phyloP scores from a whole-genome alignment of 2,797 vertebrate species.

The Podarcis siculus region DNA sequence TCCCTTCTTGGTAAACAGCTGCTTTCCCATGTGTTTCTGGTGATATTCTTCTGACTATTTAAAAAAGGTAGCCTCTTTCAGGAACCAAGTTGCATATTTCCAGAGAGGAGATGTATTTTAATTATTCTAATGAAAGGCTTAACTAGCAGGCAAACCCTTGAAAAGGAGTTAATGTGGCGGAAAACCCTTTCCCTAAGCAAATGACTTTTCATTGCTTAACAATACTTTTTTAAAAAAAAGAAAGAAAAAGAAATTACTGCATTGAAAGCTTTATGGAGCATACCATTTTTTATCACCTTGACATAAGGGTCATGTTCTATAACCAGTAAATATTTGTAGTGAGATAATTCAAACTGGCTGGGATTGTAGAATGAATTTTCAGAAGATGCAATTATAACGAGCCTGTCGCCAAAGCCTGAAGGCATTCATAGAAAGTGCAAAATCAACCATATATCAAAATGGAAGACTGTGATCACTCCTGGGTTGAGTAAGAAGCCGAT shows the following conservation, averaged over 20 bases:
- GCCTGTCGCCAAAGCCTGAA: not conserved
- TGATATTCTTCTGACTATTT: not conserved
- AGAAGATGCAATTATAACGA: slow-evolving; percentile 45
- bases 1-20: not conserved
- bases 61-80: slow-evolving; percentile 39
- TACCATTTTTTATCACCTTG: slow-evolving; percentile 24
- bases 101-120: slow-evolving; percentile 73
- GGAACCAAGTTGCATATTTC: slow-evolving; percentile 57
- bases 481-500: not conserved
- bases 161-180: slow-evolving; percentile 66
- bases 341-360: slow-evolving; percentile 39
- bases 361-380: slow-evolving; percentile 24
- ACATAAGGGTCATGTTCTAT: slow-evolving; percentile 32
- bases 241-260: slow-evolving; percentile 61
- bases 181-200: slow-evolving; percentile 67
- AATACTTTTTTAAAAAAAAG: slow-evolving; percentile 22
- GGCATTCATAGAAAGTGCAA: slow-evolving; percentile 33
- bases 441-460: slow-evolving; percentile 17
- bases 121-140: slow-evolving; percentile 75
- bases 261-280: slow-evolving; percentile 56
- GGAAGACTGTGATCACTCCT: not conserved
- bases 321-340: slow-evolving; percentile 52
- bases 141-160: slow-evolving; percentile 66
- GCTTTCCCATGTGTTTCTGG: not conserved
- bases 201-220: slow-evolving; percentile 56